Base-by-base conservation (phyloP, 2,888 invertebrate genomes). In the Spodoptera littoralis region DNA sequence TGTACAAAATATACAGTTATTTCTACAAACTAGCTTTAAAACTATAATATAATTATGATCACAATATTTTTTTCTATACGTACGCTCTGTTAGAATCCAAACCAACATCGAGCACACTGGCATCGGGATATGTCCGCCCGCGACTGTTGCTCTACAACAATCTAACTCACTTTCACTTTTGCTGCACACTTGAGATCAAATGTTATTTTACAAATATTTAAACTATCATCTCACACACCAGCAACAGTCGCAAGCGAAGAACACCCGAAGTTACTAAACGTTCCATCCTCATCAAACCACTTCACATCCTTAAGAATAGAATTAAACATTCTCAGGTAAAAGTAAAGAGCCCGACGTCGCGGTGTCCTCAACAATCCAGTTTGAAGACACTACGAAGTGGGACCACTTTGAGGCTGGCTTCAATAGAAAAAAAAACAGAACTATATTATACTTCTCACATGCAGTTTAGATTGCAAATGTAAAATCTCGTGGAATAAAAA, bases 1-100 rank as follows among this genome's bases (percentile, higher is more conserved):
- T 95, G 92, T 95, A 95, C 95, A 95, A 95, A 94, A 95, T 95
- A 93, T 95, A 95, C 95, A 95, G 87, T 92, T 93, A 93, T 80
- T 81, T 89, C 91, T 91, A 93, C 82, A 84, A 83, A 85, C 92
- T 93, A 94, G 90, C 90, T 89, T 90, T 92, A 91, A 89, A 90
- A 90, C 91, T 94, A 93, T 84, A 90, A 88, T 92, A 93, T 93
- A 93, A 93, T 94, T 93, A 94, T 92, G 94, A 94, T 94, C 94
- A 94, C 94, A 94, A 93, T 94, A 93, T 93, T 91, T 92, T 67
- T 84, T 92, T 92, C 92, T 93, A 91, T 90, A 86, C 88, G 92
- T 92, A 92, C 87, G 86, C 85, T 90, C 90, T 85, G 87, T 86
- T 88, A 88, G 84, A 88, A 84, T 86, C 84, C 83, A 84, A 85